phyloP scores from a whole-genome alignment of 2,888 invertebrate species.

The Acrobasis suavella region DNA sequence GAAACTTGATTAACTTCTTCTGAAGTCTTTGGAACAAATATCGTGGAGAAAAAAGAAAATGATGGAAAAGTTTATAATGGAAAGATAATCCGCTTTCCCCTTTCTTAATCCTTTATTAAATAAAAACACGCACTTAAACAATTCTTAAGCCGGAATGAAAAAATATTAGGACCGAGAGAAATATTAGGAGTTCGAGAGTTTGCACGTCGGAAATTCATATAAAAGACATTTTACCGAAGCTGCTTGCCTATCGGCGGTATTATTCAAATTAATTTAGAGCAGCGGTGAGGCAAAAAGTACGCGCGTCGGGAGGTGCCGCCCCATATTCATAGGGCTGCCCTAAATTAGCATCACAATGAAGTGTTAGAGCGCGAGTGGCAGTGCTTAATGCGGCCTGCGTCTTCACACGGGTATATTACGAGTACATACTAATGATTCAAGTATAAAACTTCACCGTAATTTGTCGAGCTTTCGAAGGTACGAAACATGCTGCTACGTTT shows the following conservation, averaged over 20 bases:
- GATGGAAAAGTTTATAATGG: conserved; percentile 35
- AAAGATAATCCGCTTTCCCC: conserved; percentile 47
- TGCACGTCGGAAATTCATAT: conserved; percentile 72
- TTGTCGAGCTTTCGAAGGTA: conserved; percentile 59
- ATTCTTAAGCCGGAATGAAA: conserved; percentile 59
- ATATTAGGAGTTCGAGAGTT: conserved; percentile 53
- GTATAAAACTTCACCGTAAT: conserved; percentile 69
- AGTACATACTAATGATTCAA: conserved; percentile 66
- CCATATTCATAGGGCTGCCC: conserved; percentile 79
- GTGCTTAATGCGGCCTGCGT: conserved; percentile 72
- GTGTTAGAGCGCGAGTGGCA: conserved; percentile 71
- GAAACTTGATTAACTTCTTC: neutral
- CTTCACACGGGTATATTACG: conserved; percentile 71
- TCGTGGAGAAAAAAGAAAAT: conserved; percentile 32
- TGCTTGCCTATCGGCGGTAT: conserved; percentile 76
- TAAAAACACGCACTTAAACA: conserved; percentile 59
- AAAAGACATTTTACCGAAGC: conserved; percentile 72
- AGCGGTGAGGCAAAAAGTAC: conserved; percentile 77
- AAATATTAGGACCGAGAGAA: conserved; percentile 56
- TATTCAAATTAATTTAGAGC: conserved; percentile 80
- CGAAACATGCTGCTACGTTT: conserved; percentile 40
- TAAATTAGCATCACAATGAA: conserved; percentile 82
- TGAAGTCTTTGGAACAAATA: neutral
- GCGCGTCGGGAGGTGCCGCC: conserved; percentile 65
- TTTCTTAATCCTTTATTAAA: conserved; percentile 55